Conservation (phyloP, 64 coral and sea anemone species). For the Pachyseris speciosa region DNA sequence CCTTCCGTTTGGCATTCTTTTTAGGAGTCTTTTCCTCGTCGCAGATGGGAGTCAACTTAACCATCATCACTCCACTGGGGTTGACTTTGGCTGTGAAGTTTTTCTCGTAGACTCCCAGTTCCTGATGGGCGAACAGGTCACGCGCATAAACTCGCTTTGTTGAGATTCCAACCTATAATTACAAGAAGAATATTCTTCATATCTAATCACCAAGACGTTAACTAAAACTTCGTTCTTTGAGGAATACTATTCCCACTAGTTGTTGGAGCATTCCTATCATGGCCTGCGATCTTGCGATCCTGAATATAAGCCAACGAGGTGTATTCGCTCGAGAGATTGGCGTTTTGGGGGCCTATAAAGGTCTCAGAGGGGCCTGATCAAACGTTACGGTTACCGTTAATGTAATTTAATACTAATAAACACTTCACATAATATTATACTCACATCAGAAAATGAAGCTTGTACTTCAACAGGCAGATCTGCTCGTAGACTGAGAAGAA, state of each 20-base stretch:
- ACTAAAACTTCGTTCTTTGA: no score
- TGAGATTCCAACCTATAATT: conserved; percentile 71
- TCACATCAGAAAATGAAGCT: conserved; percentile 77
- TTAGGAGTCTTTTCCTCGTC: neutral
- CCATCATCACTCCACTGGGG: conserved; percentile 84
- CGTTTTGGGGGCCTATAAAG: no score
- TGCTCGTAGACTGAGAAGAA: conserved; percentile 66
- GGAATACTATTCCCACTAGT: no score
- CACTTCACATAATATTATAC: neutral
- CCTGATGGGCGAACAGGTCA: conserved; percentile 65
- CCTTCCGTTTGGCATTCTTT: neutral
- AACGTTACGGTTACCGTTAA: neutral
- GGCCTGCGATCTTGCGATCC: no score
- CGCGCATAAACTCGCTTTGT: conserved; percentile 46
- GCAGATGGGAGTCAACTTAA: conserved; percentile 61
- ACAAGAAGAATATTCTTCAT: no score
- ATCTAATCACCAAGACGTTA: no score
- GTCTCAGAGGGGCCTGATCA: no score
- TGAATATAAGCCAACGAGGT: no score
- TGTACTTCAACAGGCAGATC: conserved; percentile 68
- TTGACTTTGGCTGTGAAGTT: conserved; percentile 79
- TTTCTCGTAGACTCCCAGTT: conserved; percentile 57
- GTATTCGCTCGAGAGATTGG: no score
- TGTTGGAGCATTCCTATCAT: no score
- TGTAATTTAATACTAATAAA: no score